These are phyloP conservation scores for Glaucidium brasilianum DNA, from an alignment of 2,113 vertebrate genomes.

Conservation along the genomic window DNA sequence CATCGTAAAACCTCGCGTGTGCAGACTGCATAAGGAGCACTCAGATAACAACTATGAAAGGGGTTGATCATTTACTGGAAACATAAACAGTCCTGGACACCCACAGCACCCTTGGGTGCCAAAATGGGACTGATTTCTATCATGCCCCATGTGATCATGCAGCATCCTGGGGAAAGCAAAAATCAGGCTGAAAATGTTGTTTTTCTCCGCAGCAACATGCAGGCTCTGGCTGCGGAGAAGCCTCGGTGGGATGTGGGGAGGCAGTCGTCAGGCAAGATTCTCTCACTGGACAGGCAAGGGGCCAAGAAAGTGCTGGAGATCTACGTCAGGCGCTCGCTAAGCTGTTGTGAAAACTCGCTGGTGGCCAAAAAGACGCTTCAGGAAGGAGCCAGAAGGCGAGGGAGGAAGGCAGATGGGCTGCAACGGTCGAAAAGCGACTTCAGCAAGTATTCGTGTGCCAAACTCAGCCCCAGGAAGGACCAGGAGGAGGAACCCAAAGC, in stretches of 20 bases:
- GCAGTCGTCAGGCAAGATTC: background rate
- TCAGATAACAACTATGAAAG: background rate
- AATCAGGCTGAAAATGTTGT: background rate
- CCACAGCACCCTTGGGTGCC: background rate
- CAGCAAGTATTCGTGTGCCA: background rate
- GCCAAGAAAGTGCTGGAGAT: slow-evolving; percentile 78
- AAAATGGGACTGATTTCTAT: background rate
- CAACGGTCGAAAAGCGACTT: slow-evolving; percentile 71
- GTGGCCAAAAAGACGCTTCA: background rate
- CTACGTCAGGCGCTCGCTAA: slow-evolving; percentile 76
- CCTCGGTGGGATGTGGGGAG: background rate
- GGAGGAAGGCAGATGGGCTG: background rate
- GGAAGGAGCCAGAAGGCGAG: background rate
- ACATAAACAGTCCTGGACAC: background rate
- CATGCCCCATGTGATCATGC: fast-evolving
- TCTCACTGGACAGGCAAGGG: slow-evolving; percentile 60
- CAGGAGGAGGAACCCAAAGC: background rate
- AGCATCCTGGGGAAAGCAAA: background rate
- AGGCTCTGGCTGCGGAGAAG: background rate
- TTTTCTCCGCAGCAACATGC: background rate
- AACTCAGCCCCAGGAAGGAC: background rate
- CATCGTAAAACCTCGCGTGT: background rate
- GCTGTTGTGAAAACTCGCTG: slow-evolving; percentile 52
- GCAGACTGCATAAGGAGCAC: background rate
- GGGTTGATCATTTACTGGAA: background rate